These are phyloP conservation scores for Chloroceryle amazona DNA, from an alignment of 2,797 vertebrate genomes.

Conservation along the genomic window DNA sequence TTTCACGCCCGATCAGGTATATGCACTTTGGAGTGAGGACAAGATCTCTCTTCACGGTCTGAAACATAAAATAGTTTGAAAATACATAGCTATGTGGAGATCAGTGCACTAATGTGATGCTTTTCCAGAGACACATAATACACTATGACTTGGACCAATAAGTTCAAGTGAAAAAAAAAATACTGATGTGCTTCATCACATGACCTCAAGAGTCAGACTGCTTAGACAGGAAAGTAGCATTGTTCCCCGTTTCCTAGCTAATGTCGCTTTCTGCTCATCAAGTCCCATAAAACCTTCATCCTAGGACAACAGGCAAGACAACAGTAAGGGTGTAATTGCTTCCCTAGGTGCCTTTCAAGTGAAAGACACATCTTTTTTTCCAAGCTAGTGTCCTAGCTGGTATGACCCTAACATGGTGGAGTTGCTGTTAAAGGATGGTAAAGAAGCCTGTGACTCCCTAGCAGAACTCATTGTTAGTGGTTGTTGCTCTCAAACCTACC, in stretches of 20 bases:
- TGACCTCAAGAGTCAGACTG: neutral
- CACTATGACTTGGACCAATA: neutral
- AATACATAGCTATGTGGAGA: neutral
- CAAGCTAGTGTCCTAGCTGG: neutral
- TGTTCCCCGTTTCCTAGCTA: neutral
- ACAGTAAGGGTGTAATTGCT: neutral
- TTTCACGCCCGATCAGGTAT: slow-evolving; percentile 95
- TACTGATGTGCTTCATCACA: neutral
- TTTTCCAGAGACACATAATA: neutral
- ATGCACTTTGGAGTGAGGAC: slow-evolving; percentile 93
- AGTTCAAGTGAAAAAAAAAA: neutral
- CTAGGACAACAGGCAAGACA: neutral
- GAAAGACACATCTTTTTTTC: neutral
- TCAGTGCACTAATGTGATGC: too few species aligned
- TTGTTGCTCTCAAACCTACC: slow-evolving; percentile 74
- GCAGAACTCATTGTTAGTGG: neutral
- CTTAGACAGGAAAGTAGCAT: neutral
- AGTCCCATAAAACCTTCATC: neutral
- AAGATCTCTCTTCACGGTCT: slow-evolving; percentile 95
- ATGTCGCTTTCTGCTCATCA: neutral
- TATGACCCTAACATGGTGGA: neutral
- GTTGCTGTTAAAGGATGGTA: neutral
- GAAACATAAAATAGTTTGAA: slow-evolving; percentile 26
- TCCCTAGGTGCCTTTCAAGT: neutral
- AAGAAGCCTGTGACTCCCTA: neutral